Conservation (phyloP, 2,888 invertebrate species). For the Xestia sexstrigata region DNA sequence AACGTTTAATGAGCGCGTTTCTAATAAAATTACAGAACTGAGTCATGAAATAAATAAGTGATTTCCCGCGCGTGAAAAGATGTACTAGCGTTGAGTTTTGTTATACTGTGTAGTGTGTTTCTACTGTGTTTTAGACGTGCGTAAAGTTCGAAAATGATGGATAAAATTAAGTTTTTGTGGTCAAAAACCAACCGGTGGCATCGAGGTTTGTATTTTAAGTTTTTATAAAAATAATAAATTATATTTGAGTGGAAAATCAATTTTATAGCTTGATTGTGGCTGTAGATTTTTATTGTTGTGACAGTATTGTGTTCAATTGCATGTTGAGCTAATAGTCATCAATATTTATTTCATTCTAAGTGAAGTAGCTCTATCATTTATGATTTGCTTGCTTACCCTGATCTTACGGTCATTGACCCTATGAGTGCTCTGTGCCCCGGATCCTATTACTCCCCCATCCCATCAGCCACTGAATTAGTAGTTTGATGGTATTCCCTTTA, state of each 20-base stretch:
- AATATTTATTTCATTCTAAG: not conserved
- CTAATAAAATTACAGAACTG: conserved; percentile 35
- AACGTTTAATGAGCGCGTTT: conserved; percentile 4
- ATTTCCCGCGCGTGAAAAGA: conserved; percentile 29
- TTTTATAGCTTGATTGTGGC: not conserved
- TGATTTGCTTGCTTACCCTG: not conserved
- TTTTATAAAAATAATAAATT: not conserved
- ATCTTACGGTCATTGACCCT: not conserved
- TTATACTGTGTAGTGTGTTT: not conserved
- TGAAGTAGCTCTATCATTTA: not conserved
- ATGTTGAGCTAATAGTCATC: not conserved
- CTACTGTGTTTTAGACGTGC: conserved; percentile 14
- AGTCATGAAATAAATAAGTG: conserved; percentile 41
- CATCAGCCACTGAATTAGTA: too few relatives aligned
- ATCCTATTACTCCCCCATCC: not conserved
- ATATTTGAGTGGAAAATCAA: not conserved
- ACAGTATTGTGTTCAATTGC: not conserved
- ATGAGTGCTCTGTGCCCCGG: not conserved
- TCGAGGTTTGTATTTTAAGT: conserved; percentile 71
- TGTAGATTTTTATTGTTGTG: conserved; percentile 9
- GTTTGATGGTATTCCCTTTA: not conserved
- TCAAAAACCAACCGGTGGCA: conserved; percentile 87
- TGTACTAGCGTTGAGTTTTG: conserved; percentile 4
- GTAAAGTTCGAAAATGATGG: conserved; percentile 62
- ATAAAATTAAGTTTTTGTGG: conserved; percentile 78